phyloP scores from a whole-genome alignment of 2,888 invertebrate species.

The Lymantria dispar region DNA sequence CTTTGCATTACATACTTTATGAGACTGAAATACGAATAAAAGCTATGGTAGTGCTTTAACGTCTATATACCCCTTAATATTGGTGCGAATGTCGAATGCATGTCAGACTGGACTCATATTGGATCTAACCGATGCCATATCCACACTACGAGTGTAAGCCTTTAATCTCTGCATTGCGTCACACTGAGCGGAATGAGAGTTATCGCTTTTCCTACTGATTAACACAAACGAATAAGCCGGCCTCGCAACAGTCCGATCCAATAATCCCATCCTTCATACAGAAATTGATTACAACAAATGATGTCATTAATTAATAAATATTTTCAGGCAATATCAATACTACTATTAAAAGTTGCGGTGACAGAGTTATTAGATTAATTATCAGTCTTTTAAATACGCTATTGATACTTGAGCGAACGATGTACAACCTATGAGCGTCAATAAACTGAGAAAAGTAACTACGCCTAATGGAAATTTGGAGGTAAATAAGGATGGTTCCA shows the following conservation, averaged over 20 bases:
- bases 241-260: slow-evolving; percentile 50
- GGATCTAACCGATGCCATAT: slow-evolving; percentile 63
- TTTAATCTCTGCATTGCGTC: slow-evolving; percentile 80
- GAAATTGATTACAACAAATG: slow-evolving; percentile 66
- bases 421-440: slow-evolving; percentile 24
- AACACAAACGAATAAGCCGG: slow-evolving; percentile 71
- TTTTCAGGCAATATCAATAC: slow-evolving; percentile 46
- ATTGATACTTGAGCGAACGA: slow-evolving; percentile 17
- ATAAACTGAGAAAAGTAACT: slow-evolving; percentile 21
- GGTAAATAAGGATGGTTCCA: slow-evolving; percentile 42
- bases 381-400: slow-evolving; percentile 38
- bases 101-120: slow-evolving; percentile 63
- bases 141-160: slow-evolving; percentile 68
- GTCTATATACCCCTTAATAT: slow-evolving; percentile 45
- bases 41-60: slow-evolving; percentile 23
- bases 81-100: slow-evolving; percentile 50
- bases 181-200: slow-evolving; percentile 74
- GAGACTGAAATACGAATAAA: slow-evolving; percentile 12
- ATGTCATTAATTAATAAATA: slow-evolving; percentile 42
- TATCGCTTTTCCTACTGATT: slow-evolving; percentile 70
- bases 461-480: slow-evolving; percentile 36
- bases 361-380: slow-evolving; percentile 59
- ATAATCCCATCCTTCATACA: slow-evolving; percentile 63
- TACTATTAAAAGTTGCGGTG: slow-evolving; percentile 61
- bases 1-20: background rate